Base-by-base conservation (phyloP, 92 coral and sea anemone species). In the Heliopora coerulea region DNA sequence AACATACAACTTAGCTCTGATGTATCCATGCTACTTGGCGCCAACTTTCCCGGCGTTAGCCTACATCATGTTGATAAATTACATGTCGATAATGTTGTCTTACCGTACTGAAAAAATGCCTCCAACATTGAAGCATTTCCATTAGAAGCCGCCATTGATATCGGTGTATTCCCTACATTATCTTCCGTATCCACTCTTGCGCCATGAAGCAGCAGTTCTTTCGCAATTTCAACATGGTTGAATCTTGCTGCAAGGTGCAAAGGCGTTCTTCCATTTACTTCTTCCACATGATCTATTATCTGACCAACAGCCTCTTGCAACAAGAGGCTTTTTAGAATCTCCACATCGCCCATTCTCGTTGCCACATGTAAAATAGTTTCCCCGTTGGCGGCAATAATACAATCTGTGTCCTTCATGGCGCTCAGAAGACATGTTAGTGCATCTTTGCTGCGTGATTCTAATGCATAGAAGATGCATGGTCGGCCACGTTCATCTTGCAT, bases 111-210 rank as follows among this genome's bases (percentile, higher is more conserved):
- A 11, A 70, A 35, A 32, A 70, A 70, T 2, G 20, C 48, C 13
- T n/a, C 33, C 63, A 70, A 70, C 77, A 70, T 70, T 20, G 56
- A 42, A 8, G 77, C 62, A 70, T 70, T 31, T 52, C 77, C 77
- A 23, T 32, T 41, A 8, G 46, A 70, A 19, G 77, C 77, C 15
- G 77, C 77, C 77, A 70, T 70, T 40, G 13, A 70, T 54, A 70
- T 29, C 24, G 98, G 98, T n/a, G 98, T 90, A 69, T 76, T 60
- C 39, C 75, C 77, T 32, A 65, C 82, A 18, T 64, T 64, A 77
- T 90, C 85, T 37, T 69, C 59, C 5, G 68, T 60, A 24, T 88
- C 88, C 24, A 82, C 34, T 37, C 39, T 76, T 17, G 96, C 91
- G 3, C 98, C 96, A 46, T 84, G 74, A 4, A 81, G 40, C 41